These are phyloP conservation scores for Cheilosia vernalis DNA, from an alignment of 2,888 invertebrate genomes.

Conservation along the genomic window DNA sequence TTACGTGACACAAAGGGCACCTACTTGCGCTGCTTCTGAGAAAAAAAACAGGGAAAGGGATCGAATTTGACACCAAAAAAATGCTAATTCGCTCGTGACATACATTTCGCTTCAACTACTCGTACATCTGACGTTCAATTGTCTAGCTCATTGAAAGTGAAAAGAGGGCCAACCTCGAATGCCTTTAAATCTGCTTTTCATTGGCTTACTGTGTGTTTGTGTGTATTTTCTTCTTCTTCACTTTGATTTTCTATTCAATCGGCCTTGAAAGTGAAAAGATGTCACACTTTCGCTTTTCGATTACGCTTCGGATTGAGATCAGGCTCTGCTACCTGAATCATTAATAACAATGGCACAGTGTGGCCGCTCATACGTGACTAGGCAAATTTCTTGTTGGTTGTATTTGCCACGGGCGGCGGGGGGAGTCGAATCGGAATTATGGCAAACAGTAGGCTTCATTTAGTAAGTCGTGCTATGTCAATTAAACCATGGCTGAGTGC, in stretches of 20 bases:
- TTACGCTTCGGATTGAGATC: constrained; percentile 73
- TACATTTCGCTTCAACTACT: constrained; percentile 46
- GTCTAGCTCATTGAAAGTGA: constrained; percentile 60
- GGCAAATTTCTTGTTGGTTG: constrained; percentile 44
- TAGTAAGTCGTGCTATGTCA: constrained; percentile 69
- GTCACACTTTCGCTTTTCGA: constrained; percentile 75
- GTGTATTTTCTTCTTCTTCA: constrained; percentile 10
- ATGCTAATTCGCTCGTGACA: constrained; percentile 70
- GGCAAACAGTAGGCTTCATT: constrained; percentile 68
- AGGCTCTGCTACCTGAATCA: constrained; percentile 71
- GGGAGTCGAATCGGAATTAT: constrained; percentile 9
- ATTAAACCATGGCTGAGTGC: constrained; percentile 54
- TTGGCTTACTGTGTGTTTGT: not conserved
- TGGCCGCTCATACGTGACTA: constrained; percentile 50
- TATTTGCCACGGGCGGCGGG: not conserved
- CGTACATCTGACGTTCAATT: constrained; percentile 41
- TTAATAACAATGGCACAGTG: constrained; percentile 42
- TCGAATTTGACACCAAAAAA: constrained; percentile 43
- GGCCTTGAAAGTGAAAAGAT: constrained; percentile 75
- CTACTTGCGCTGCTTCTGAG: not conserved
- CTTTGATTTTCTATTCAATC: constrained; percentile 56
- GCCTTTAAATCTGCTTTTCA: constrained; percentile 40
- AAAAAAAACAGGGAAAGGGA: constrained; percentile 68
- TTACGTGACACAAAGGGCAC: constrained; percentile 44
- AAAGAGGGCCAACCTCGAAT: constrained; percentile 53